A percentile compares a stretch with the other conserved stretches of the same genome.
phyloP scores from a whole-genome alignment of 2,797 vertebrate genomes.

The Falco cherrug region DNA sequence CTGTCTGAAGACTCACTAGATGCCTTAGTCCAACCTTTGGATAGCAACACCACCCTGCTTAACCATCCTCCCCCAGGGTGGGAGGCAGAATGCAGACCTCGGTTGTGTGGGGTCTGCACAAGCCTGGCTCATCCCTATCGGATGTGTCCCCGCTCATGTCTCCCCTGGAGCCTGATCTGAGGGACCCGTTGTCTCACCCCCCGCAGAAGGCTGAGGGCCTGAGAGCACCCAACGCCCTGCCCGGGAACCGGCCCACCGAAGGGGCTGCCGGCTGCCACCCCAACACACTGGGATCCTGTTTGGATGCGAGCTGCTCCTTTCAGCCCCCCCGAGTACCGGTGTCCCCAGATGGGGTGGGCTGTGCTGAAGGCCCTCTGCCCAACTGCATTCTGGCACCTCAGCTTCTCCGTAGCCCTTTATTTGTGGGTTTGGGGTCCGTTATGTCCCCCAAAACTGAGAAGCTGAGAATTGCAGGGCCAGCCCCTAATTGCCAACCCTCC shows the following conservation, averaged over 20 bases:
- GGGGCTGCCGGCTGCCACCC: rapidly evolving
- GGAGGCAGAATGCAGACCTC: background rate
- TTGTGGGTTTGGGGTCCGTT: background rate
- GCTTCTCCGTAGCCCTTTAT: background rate
- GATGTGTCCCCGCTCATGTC: background rate
- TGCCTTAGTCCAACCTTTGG: background rate
- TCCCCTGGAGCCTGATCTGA: rapidly evolving
- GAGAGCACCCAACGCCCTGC: background rate
- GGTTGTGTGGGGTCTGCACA: too few species aligned
- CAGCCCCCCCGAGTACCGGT: rapidly evolving
- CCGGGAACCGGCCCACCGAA: rapidly evolving
- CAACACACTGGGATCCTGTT: rapidly evolving
- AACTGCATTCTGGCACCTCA: background rate
- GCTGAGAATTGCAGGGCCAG: background rate
- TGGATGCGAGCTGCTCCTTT: rapidly evolving
- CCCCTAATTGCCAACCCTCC: rapidly evolving
- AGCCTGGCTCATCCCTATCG: background rate
- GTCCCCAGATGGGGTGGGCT: too few species aligned
- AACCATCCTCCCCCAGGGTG: background rate
- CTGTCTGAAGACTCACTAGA: background rate
- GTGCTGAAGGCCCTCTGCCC: background rate
- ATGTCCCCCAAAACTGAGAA: rapidly evolving
- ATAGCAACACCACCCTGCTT: background rate
- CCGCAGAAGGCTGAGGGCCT: background rate
- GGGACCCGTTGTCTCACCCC: rapidly evolving